These are phyloP conservation scores for Solenodon paradoxus DNA, from an alignment of 2,113 vertebrate species.

Conservation along the genomic window DNA sequence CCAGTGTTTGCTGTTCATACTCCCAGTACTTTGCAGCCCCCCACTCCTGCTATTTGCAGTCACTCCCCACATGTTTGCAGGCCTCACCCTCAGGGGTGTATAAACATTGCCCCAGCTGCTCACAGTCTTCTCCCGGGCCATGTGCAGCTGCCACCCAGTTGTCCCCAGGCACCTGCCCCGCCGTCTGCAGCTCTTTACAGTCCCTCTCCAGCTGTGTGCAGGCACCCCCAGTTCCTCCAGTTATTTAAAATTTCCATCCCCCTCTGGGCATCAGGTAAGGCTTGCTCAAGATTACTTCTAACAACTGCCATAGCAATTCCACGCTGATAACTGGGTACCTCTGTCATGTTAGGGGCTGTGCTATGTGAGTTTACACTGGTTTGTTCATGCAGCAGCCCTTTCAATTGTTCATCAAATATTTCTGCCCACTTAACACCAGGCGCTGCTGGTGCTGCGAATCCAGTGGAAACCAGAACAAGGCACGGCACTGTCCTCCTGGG, in stretches of 20 bases:
- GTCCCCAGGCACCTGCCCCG: background rate
- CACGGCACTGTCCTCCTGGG: background rate
- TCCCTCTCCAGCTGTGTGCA: too few species aligned
- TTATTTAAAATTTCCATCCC: background rate
- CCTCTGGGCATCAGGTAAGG: background rate
- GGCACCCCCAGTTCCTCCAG: too few species aligned
- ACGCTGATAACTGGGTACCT: background rate
- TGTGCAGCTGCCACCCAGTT: background rate
- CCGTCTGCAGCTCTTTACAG: background rate
- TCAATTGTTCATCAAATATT: background rate
- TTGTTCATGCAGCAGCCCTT: background rate
- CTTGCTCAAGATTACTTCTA: background rate
- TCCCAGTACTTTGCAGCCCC: background rate
- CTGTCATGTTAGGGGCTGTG: rapidly evolving
- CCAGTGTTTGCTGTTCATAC: background rate
- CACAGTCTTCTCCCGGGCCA: background rate
- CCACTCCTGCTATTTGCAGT: background rate
- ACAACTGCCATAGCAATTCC: background rate
- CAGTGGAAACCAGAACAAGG: background rate
- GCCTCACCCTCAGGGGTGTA: background rate
- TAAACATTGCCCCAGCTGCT: background rate
- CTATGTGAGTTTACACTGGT: background rate
- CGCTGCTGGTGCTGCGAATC: background rate
- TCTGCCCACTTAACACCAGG: background rate
- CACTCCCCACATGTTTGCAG: background rate